Conservation (phyloP, 2,113 vertebrate genomes). For the Sarotherodon lohbergeri region DNA sequence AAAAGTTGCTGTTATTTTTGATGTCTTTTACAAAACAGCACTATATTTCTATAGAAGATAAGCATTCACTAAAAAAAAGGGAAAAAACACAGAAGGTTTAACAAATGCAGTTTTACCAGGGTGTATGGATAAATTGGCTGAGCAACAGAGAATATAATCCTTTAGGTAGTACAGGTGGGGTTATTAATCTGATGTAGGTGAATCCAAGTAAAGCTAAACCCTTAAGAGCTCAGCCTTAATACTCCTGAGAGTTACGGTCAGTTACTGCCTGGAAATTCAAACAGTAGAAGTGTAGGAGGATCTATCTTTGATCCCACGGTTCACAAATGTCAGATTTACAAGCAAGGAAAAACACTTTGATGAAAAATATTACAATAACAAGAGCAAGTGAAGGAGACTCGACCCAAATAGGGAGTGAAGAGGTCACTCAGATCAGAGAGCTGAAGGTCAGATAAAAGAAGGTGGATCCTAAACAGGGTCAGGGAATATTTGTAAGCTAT, state of each 20-base stretch:
- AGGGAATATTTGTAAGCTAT: neutral
- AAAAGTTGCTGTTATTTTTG: neutral
- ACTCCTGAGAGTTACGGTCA: neutral
- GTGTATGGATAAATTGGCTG: neutral
- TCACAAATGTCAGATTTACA: conserved; percentile 5
- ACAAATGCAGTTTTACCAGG: neutral
- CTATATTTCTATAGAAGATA: neutral
- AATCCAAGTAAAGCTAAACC: conserved; percentile 2
- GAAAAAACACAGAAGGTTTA: neutral
- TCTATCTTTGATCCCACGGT: conserved; percentile 15
- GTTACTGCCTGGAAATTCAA: neutral
- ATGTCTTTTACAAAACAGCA: neutral
- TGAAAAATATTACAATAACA: conserved; percentile 11
- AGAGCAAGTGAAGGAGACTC: neutral
- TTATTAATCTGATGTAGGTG: neutral
- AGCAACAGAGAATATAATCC: neutral
- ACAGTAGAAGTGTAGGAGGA: neutral
- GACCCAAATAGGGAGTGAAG: neutral
- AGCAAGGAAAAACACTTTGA: neutral
- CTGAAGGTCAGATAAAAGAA: neutral
- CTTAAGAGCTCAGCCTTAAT: neutral
- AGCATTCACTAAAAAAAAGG: neutral
- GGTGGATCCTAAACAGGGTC: neutral
- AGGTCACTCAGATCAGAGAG: neutral
- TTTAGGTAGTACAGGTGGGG: neutral